phyloP scores from a whole-genome alignment of 2,797 vertebrate species.

The Selene dorsalis region DNA sequence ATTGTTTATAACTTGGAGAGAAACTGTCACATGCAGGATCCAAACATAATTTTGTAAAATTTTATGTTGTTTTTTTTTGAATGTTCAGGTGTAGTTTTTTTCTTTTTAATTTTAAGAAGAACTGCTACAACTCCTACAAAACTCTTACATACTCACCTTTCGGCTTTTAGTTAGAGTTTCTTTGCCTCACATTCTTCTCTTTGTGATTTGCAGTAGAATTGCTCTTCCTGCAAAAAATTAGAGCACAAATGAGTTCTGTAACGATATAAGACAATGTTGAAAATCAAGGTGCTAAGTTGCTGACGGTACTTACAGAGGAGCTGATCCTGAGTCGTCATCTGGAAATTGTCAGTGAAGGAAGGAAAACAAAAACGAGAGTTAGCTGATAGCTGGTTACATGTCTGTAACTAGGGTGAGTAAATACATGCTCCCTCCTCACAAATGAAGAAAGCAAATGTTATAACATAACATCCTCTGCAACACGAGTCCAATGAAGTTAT shows the following conservation, averaged over 20 bases:
- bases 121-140: too few species aligned
- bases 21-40: too few species aligned
- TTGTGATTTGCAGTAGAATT: conserved; percentile 90
- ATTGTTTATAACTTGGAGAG: background rate
- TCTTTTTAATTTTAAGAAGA: background rate
- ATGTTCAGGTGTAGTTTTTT: background rate
- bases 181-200: conserved; percentile 94
- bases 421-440: conserved; percentile 43
- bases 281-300: background rate
- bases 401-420: conserved; percentile 30
- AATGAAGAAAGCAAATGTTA: conserved; percentile 56
- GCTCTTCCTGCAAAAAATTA: conserved; percentile 88
- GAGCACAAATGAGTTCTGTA: conserved; percentile 21
- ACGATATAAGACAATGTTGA: background rate
- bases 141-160: conserved; percentile 66
- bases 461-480: conserved; percentile 53
- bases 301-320: conserved; percentile 91
- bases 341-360: conserved; percentile 29
- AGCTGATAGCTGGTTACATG: conserved; percentile 18
- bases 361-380: conserved; percentile 29
- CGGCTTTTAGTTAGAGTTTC: conserved; percentile 89
- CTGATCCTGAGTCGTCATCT: conserved; percentile 95
- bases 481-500: conserved; percentile 60
- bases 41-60: too few species aligned
- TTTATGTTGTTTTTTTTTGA: too few species aligned